These are phyloP conservation scores for Cyrtonyx montezumae DNA, from an alignment of 2,113 vertebrate species.

Conservation along the genomic window DNA sequence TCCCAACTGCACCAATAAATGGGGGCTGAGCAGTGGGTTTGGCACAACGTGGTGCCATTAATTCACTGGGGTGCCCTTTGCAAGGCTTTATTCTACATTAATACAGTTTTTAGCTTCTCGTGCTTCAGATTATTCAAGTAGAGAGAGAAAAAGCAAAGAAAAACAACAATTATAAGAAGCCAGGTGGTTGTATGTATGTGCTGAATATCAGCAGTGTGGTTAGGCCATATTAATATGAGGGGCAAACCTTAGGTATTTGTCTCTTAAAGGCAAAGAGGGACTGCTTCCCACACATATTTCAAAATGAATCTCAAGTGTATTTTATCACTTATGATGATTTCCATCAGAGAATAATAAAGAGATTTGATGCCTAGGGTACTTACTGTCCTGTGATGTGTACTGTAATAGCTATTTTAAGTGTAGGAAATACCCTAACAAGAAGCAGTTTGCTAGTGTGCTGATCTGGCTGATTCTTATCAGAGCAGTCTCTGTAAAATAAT, in stretches of 20 bases:
- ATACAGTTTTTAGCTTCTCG: background rate
- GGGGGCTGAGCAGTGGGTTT: background rate
- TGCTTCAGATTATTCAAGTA: background rate
- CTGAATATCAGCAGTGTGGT: background rate
- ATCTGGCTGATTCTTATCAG: constrained; percentile 52
- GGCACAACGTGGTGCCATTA: background rate
- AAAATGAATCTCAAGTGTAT: constrained; percentile 38
- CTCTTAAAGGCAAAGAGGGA: background rate
- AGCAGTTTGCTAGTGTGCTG: background rate
- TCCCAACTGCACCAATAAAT: background rate
- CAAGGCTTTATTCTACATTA: background rate
- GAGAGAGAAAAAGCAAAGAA: background rate
- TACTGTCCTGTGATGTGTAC: constrained; percentile 21
- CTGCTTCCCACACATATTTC: constrained; percentile 26
- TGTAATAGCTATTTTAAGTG: constrained; percentile 36
- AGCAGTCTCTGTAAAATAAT: constrained; percentile 22
- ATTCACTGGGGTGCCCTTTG: background rate
- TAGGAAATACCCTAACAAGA: constrained; percentile 63
- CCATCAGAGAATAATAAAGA: background rate
- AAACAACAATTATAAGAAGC: background rate
- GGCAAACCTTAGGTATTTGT: background rate
- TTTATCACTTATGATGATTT: constrained; percentile 35
- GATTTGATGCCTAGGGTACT: constrained; percentile 6
- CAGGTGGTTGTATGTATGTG: background rate
- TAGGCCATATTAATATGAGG: background rate